Evolutionary conservation across 2,888 invertebrate genomes (phyloP), one percentile per base, ranked within the genome.

Genomic region (Hypolimnas misippus): DNA sequence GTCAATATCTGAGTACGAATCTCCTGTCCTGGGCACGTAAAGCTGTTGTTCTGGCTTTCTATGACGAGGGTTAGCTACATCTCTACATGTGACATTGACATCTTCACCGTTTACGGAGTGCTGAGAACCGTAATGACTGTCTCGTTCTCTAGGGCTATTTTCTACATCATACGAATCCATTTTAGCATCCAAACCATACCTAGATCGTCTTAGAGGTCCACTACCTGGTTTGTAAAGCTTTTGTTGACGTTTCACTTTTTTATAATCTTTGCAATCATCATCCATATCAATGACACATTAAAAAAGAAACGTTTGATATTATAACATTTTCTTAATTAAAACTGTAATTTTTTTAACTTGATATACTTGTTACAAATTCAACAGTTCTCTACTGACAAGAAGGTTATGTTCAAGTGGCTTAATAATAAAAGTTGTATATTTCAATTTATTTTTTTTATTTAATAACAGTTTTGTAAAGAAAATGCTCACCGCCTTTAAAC

Each of bases 141-240:
- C 81, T 70, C 82, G 79, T 64, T 75, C 77, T 75, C 79, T 83
- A 54, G 78, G 74, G 67, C 75, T 74, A 70, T 81, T 84, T 66
- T 87, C 84, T 74, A 81, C 69, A 69, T 86, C 83, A 67, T 83
- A 84, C 61, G 81, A 75, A 70, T 94, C 94, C 81, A 93, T 92
- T 82, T 94, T 91, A 67, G 78, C 92, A 70, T 94, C 94, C 65
- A 89, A 82, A 79, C 90, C 92, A 84, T 93, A 93, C 74, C 93
- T 93, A 69, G 95, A 93, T 84, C 95, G 94, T 78, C 94, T 93
- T 70, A 96, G 86, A 69, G 95, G 95, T 69, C 96, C 96, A 92
- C 96, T 95, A 73, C 96, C 96, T 80, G 96, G 96, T 82, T 94
- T 94, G 77, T 96, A 96, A 68, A 96, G 89, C 85, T 93, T 93